Conservation (phyloP, 2,888 invertebrate species). For the Argyresthia goedartella region DNA sequence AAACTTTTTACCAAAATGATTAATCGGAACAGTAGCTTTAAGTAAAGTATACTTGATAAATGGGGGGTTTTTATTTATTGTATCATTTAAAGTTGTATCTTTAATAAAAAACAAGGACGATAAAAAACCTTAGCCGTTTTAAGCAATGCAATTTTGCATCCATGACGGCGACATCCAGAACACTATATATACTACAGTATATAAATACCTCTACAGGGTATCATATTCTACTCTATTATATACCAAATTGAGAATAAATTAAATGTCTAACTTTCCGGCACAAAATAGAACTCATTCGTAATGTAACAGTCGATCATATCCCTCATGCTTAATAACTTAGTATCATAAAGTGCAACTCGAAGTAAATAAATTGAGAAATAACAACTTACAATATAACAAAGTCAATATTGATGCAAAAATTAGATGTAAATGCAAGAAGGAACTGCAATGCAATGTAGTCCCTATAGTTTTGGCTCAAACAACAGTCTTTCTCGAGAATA, state of each 20-base stretch:
- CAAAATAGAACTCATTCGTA: too few relatives aligned
- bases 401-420: neutral
- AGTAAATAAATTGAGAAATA: neutral
- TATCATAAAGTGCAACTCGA: neutral
- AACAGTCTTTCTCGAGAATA: neutral
- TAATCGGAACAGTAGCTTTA: constrained; percentile 30
- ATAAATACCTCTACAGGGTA: too few relatives aligned
- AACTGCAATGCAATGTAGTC: neutral
- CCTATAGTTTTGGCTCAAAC: neutral
- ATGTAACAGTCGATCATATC: too few relatives aligned
- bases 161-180: too few relatives aligned
- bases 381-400: neutral
- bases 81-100: neutral
- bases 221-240: too few relatives aligned
- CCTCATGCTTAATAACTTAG: too few relatives aligned
- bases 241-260: too few relatives aligned
- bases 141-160: neutral
- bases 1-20: constrained; percentile 54
- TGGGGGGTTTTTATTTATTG: neutral
- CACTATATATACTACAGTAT: too few relatives aligned
- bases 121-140: neutral
- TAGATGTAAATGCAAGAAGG: neutral
- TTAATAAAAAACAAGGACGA: too few relatives aligned
- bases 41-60: neutral
- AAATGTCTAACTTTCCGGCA: too few relatives aligned